phyloP scores from a whole-genome alignment of 53 echinoderm and acorn worm species.

The Crossaster papposus region DNA sequence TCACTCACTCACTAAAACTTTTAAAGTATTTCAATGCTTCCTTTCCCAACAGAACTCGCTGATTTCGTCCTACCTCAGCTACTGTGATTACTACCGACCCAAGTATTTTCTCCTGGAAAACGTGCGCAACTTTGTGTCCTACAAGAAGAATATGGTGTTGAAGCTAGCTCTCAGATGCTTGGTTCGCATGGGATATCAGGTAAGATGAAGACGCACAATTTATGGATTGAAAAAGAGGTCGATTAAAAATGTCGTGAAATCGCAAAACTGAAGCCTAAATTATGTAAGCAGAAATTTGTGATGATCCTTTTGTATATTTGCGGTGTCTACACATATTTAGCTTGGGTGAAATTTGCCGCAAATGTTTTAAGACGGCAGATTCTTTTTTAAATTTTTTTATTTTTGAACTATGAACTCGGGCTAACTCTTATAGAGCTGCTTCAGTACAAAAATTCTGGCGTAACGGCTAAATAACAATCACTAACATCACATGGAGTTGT shows the following conservation, averaged over 20 bases:
- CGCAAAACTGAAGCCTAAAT: no score
- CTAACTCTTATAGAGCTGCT: no score
- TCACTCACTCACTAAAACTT: not conserved
- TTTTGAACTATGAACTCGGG: no score
- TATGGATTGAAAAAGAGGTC: not conserved
- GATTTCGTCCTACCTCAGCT: constrained; percentile 96
- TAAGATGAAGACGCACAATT: constrained; percentile 7
- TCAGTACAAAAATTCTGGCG: no score
- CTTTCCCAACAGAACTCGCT: constrained; percentile 74
- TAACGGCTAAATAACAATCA: no score
- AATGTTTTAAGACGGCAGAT: no score
- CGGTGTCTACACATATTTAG: no score
- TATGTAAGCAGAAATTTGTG: no score
- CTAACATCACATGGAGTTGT: no score
- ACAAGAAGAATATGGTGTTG: constrained; percentile 99
- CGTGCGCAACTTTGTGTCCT: constrained; percentile 99
- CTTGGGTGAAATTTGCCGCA: no score
- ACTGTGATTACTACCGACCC: constrained; percentile 98
- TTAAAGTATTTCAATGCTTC: not conserved
- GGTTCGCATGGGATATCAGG: constrained; percentile 97
- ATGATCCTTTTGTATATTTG: no score
- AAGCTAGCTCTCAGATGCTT: constrained; percentile 89
- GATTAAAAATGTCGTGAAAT: not conserved
- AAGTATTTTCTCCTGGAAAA: constrained; percentile 96
- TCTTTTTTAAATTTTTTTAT: no score